Base-by-base conservation (phyloP, 2,797 vertebrate species). In the Megaceryle alcyon region DNA sequence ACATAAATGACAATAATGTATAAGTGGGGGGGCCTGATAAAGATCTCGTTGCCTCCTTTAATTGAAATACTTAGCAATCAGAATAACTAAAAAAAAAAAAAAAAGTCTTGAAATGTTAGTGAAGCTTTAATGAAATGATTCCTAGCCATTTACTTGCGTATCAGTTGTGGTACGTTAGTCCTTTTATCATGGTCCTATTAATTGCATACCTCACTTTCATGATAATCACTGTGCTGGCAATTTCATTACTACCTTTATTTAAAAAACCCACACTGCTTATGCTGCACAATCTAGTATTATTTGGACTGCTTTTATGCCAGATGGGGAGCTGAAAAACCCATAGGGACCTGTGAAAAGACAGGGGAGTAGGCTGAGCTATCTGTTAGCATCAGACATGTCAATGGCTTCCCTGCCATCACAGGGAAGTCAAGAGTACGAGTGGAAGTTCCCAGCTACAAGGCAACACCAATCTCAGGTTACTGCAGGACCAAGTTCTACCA, bases 361-460 rank as follows among this genome's bases (percentile, higher is more conserved):
- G 6, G 26, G 56, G 37, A 71, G 21, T 31, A 49, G 56, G 21
- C 13, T 80, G 41, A 86, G 14, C 57, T 86, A 39, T 44, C 60
- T 94, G 41, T 53, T 61, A 84, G 53, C 33, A 85, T 35, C 18
- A 69, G 39, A 25, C 1, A 21, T 54, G 54, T 60, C 59, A 59
- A 53, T 59, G 35, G n/a, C 72, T 64, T 84, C 49, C 44, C 29
- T 76, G 75, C 14, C 25, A 37, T 15, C 54, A 54, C 10, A 37
- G 39, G 56, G 12, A 31, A 80, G 72, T 60, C 43, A 76, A 60
- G 80, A 78, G 11, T 70, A 26, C 0, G 9, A 33, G 83, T 78
- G 96, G 97, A 98, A 98, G 95, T 98, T 98, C 97, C 97, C 96
- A 97, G 90, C 91, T 97, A 96, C 91, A 95, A 78, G 19, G 19